These are phyloP conservation scores for Eidolon helvum DNA, from an alignment of 2,113 vertebrate genomes.

Conservation along the genomic window DNA sequence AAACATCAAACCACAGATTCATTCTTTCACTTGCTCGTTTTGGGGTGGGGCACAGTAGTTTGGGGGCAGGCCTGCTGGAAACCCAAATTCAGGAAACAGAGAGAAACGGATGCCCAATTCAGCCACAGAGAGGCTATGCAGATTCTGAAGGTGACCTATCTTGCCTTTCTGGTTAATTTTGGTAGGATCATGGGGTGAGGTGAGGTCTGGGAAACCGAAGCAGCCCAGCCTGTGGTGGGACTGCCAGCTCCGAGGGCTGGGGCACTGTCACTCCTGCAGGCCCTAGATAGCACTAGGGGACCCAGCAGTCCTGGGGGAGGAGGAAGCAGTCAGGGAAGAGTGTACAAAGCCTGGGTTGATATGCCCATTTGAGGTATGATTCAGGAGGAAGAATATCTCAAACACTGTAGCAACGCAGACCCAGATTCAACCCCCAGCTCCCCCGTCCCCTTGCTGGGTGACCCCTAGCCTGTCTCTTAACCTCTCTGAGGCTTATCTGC, in stretches of 20 bases:
- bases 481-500: not conserved
- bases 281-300: not conserved
- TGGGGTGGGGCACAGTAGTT: not conserved
- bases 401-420: not conserved
- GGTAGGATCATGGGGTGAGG: not conserved
- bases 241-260: not conserved
- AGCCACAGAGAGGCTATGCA: constrained; percentile 58
- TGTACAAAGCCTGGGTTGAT: not conserved
- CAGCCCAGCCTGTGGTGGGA: not conserved
- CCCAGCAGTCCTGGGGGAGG: not conserved
- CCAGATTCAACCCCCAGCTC: not conserved
- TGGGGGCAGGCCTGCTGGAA: constrained; percentile 19
- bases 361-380: rapidly evolving
- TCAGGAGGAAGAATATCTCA: not conserved
- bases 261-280: not conserved
- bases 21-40: not conserved
- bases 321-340: not conserved
- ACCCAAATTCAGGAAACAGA: constrained; percentile 82
- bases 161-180: not conserved
- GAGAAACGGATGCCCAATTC: constrained; percentile 74
- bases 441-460: not conserved
- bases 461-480: not conserved
- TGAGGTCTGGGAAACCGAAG: not conserved
- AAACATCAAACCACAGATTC: constrained; percentile 56
- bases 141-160: not conserved